Base-by-base conservation (phyloP, 2,113 vertebrate species). In the Oreocharis arfaki region DNA sequence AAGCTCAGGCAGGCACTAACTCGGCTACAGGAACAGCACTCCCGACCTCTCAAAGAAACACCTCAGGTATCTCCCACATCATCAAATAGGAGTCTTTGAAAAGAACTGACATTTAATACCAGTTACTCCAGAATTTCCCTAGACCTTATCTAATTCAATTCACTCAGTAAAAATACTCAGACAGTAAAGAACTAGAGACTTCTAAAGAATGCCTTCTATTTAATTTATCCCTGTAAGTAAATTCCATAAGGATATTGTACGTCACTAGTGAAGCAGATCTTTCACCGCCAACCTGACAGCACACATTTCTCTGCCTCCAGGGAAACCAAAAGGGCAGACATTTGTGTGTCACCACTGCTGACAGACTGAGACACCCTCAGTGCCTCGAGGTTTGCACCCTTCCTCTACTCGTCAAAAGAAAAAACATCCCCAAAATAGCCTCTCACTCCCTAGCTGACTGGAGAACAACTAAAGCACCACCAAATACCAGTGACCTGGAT, bases 11-110 rank as follows among this genome's bases (percentile, higher is more conserved):
- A 86, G 30, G 44, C 35, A 85, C 5, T 0, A 3, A 33, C 39
- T 12, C 0, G 0, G 20, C 39, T 71, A 12, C 9, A 2, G 42
- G 3, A 85, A 8, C 65, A 61, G 59, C 5, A 13, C 41, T 75
- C 19, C 76, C 55, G 49, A 47, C 15, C 12, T 53, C 33, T 20
- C n/a, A 47, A 39, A 89, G 21, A 70, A 81, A 64, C 26, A 69
- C 19, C 15, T 73, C 27, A 30, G 27, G 21, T 19, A 10, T 13
- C 24, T 65, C 44, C 19, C 9, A 0, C 32, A 56, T 44, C 15
- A 49, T 12, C 65, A 87, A 35, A 35, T 15, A 21, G 65, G 14
- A 76, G 53, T 5, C 3, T 2, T 18, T 16, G 10, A 70, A 67
- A 83, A 55, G 11, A 80, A 74, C 0, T 35, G 6, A 42, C 12